These are phyloP conservation scores for Paradoxurus hermaphroditus DNA, from an alignment of 2,113 vertebrate species.

Conservation along the genomic window DNA sequence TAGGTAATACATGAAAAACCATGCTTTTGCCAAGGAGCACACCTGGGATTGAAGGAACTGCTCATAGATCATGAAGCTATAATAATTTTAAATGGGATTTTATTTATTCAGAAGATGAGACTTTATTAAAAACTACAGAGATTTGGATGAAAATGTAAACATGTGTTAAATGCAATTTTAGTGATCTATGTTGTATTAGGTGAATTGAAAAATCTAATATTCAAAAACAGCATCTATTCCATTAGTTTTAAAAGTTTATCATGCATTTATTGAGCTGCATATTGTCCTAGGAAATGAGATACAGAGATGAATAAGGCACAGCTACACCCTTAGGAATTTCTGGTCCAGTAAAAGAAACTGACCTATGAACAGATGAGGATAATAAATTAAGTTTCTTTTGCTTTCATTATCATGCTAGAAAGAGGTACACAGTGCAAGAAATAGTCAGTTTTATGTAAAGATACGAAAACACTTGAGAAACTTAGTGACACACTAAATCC, in stretches of 20 bases:
- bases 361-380: not conserved
- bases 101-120: constrained; percentile 17
- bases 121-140: constrained; percentile 4
- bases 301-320: not conserved
- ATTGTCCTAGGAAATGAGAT: not conserved
- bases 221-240: not conserved
- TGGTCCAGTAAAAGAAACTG: not conserved
- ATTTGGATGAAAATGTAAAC: constrained; percentile 26
- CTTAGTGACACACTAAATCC: not conserved
- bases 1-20: not conserved
- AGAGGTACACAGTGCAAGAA: not conserved
- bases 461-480: not conserved
- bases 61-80: not conserved
- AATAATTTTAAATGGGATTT: not conserved
- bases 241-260: not conserved
- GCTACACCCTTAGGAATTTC: not conserved
- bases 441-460: not conserved
- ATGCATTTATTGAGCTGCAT: not conserved
- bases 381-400: constrained; percentile 18
- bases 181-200: not conserved
- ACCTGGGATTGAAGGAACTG: not conserved
- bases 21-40: constrained; percentile 17
- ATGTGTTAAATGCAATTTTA: not conserved
- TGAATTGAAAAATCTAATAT: not conserved
- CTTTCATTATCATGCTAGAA: not conserved